Evolutionary conservation across 2,888 invertebrate genomes (phyloP).

Genomic region (Deroplatys truncata): DNA sequence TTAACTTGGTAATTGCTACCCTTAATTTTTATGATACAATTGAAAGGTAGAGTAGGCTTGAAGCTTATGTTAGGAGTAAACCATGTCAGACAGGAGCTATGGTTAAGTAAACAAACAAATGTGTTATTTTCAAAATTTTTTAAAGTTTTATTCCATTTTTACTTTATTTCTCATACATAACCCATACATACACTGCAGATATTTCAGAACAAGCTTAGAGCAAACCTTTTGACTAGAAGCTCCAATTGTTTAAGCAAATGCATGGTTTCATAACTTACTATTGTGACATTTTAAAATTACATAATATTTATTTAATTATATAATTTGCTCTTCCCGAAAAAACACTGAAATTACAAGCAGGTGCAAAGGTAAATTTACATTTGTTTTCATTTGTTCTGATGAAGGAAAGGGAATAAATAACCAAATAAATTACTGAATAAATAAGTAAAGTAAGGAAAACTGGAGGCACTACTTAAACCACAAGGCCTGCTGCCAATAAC

Average conservation of each 20-base stretch:
- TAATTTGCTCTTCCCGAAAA: conserved; percentile 25
- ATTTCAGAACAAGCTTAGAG: conserved; percentile 32
- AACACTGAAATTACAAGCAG: conserved; percentile 31
- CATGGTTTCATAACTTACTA: conserved; percentile 13
- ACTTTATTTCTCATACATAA: conserved; percentile 49
- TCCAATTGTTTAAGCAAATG: conserved; percentile 29
- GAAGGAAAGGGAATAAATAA: conserved; percentile 23
- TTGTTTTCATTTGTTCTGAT: conserved; percentile 22
- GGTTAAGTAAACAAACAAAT: background rate
- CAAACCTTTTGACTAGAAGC: conserved; percentile 32
- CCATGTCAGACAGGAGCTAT: background rate
- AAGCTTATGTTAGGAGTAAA: too few species aligned
- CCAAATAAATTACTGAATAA: conserved; percentile 6
- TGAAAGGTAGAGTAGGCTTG: too few species aligned
- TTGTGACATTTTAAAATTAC: conserved; percentile 25
- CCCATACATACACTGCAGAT: conserved; percentile 44
- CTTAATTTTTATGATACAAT: too few species aligned
- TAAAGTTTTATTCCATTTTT: conserved; percentile 34
- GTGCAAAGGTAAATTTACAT: conserved; percentile 30
- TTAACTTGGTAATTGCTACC: too few species aligned
- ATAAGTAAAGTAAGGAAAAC: conserved; percentile 1
- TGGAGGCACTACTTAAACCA: conserved; percentile 13
- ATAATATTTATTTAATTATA: conserved; percentile 28
- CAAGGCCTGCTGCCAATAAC: conserved; percentile 16
- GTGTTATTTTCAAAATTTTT: conserved; percentile 12